Evolutionary conservation across 2,888 invertebrate genomes (phyloP).

Genomic region (Lacanobia oleracea): DNA sequence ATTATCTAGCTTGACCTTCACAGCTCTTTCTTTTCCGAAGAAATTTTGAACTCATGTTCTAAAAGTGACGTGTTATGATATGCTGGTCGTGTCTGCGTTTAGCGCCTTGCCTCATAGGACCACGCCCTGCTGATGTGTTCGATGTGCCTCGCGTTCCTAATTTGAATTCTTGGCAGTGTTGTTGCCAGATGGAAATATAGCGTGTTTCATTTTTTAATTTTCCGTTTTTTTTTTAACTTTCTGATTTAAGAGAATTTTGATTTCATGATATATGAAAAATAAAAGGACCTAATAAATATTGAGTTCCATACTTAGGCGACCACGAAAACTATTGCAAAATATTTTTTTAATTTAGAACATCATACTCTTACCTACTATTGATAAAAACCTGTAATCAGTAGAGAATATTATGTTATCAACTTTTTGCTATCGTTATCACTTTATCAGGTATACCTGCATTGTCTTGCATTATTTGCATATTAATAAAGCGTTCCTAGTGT

Average conservation of each 20-base stretch:
- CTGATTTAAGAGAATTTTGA: neutral
- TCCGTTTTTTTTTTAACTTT: neutral
- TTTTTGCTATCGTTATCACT: constrained; percentile 25
- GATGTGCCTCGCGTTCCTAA: constrained; percentile 71
- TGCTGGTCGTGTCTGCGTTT: constrained; percentile 50
- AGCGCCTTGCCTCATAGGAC: constrained; percentile 74
- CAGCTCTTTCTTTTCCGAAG: constrained; percentile 3
- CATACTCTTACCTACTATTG: neutral
- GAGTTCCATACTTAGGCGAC: neutral
- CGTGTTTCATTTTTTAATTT: constrained; percentile 8
- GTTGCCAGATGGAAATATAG: constrained; percentile 53
- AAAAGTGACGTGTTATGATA: constrained; percentile 39
- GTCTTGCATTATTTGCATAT: constrained; percentile 14
- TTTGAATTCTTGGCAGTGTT: constrained; percentile 78
- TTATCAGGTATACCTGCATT: neutral
- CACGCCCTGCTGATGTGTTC: constrained; percentile 82
- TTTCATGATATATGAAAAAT: neutral
- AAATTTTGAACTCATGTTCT: constrained; percentile 2
- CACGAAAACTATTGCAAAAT: neutral
- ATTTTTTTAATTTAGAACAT: constrained; percentile 1
- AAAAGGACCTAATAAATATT: neutral
- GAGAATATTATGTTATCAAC: constrained; percentile 20
- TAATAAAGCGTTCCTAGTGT: neutral
- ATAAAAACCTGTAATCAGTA: constrained; percentile 26
- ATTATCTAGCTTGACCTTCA: constrained; percentile 69